Base-by-base conservation (phyloP, 2,888 invertebrate species). In the Diachrysia chrysitis region DNA sequence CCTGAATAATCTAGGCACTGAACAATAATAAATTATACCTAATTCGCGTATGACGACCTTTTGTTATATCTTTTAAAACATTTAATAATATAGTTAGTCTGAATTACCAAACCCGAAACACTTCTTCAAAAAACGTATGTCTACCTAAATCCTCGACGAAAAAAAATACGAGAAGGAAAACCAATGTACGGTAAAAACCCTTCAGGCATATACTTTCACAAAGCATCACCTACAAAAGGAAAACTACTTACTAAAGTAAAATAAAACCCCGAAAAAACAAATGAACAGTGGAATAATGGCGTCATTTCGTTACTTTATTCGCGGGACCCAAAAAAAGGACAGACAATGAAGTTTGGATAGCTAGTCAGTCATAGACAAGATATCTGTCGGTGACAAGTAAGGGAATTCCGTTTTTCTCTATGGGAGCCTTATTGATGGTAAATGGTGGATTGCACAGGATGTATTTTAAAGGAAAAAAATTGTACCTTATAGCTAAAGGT, bases 361-460 rank as follows among this genome's bases (percentile, higher is more conserved):
- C 55, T 69, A 67, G 77, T 71, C 73, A 72, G 64, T 73, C 70
- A 76, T 79, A 69, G 59, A 61, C 7, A 59, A 65, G 62, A 77
- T 71, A 46, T 65, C 79, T 81, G 81, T 62, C 63, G 65, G 66
- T 79, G 81, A 79, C 82, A 73, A 66, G 71, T 63, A 53, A 63
- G 67, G 70, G 61, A 76, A 79, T 79, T 63, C 56, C 66, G 61
- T 67, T 73, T 73, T 66, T 57, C 58, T 59, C 51, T 19, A 60
- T 54, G 42, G 23, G 59, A 62, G 58, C n/a, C 42, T 29, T 63
- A 67, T 57, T 64, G 56, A 53, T 48, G 56, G 62, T 63, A 66
- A 66, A 66, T 71, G 46, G 7, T 46, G 16, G n/a, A 17, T 32
- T 25, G 2, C 63, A 71, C 17, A 60, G 21, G 21, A 0, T 16